A percentile compares a stretch with the other conserved stretches of the same genome.
These are phyloP conservation scores for Gobiocypris rarus DNA, from an alignment of 2,113 vertebrate genomes.

Conservation along the genomic window DNA sequence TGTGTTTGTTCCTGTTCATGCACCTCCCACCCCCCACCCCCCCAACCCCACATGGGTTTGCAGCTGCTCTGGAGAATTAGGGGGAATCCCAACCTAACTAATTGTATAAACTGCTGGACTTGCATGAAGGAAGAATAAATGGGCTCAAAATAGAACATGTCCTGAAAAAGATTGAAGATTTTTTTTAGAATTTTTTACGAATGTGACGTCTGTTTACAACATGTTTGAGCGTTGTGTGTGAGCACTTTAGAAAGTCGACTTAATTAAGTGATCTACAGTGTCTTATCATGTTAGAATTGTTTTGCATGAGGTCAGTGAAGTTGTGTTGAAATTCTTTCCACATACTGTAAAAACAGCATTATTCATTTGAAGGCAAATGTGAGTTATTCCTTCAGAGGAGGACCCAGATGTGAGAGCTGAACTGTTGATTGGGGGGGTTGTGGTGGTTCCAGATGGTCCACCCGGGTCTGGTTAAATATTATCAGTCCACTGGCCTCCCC, in stretches of 20 bases:
- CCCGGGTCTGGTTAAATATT: conserved; percentile 63
- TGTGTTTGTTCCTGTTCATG: conserved; percentile 40
- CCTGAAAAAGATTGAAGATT: conserved; percentile 23
- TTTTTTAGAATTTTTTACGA: neutral
- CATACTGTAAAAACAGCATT: conserved; percentile 23
- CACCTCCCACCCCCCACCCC: neutral
- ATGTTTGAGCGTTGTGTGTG: neutral
- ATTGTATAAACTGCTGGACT: conserved; percentile 24
- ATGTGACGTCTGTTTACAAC: conserved; percentile 1
- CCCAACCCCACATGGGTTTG: neutral
- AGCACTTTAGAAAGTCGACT: neutral
- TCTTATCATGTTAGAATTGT: neutral
- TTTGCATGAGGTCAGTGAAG: neutral
- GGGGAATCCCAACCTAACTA: conserved; percentile 50
- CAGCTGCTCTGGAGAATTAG: conserved; percentile 33
- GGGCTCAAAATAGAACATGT: conserved; percentile 38
- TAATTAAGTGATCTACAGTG: conserved; percentile 6
- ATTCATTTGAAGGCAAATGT: neutral
- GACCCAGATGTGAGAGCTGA: conserved; percentile 49
- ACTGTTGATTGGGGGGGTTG: conserved; percentile 36
- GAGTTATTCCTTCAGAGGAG: conserved; percentile 8
- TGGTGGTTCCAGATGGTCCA: conserved; percentile 50
- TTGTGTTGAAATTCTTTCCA: neutral
- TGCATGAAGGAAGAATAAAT: neutral
- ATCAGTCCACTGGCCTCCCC: conserved; percentile 39